Conservation (phyloP, 2,797 vertebrate species). For the Sylvilagus floridanus region DNA sequence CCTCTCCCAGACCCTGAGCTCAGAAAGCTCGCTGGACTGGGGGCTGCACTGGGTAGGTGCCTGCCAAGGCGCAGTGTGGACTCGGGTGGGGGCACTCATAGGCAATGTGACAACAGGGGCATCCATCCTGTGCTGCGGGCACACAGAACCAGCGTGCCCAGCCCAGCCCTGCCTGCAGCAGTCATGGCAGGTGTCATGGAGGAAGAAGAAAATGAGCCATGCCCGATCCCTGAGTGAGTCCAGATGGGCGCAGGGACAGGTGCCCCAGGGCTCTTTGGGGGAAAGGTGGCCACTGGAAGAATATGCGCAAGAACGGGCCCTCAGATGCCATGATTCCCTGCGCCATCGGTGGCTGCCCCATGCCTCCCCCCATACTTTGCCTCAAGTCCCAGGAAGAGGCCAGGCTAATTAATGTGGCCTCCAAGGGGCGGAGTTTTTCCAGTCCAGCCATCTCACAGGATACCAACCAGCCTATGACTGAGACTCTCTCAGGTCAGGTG, state of each 20-base stretch:
- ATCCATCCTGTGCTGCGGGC: not conserved
- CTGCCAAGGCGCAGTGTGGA: not conserved
- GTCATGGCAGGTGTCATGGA: not conserved
- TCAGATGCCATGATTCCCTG: not conserved
- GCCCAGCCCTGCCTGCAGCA: not conserved
- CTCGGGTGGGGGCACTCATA: not conserved
- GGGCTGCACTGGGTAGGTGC: not conserved
- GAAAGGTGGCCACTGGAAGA: not conserved
- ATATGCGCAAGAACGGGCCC: not conserved
- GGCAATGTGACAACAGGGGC: not conserved
- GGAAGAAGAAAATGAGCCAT: constrained; percentile 2
- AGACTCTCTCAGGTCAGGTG: not conserved
- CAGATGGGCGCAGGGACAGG: not conserved
- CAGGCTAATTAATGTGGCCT: not conserved
- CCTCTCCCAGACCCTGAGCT: not conserved
- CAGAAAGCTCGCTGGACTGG: not conserved
- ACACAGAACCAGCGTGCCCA: not conserved
- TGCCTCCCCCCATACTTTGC: not conserved
- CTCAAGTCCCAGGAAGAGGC: not conserved
- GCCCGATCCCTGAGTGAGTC: not conserved
- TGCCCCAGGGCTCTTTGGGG: not conserved
- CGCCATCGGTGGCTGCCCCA: not conserved
- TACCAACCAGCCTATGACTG: not conserved
- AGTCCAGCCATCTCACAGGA: not conserved
- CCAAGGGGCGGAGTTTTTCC: not conserved